Evolutionary conservation across 2,797 vertebrate genomes (phyloP).

Genomic region (Apogon talboti): DNA sequence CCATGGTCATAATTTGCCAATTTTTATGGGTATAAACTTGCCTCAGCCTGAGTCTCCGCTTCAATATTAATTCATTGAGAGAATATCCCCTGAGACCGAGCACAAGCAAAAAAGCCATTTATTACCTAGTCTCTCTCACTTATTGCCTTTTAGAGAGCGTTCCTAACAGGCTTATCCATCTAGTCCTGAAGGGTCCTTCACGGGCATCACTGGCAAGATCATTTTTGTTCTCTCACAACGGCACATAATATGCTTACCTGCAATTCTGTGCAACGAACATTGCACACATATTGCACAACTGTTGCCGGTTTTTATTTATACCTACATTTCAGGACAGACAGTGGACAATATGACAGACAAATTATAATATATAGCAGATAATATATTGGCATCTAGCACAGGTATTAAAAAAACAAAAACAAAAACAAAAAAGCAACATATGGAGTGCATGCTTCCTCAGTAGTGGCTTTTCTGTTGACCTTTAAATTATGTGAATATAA

Average conservation of each 20-base stretch:
- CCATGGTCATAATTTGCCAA: conserved; percentile 80
- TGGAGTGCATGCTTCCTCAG: conserved; percentile 41
- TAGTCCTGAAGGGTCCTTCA: conserved; percentile 72
- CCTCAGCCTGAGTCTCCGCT: conserved; percentile 55
- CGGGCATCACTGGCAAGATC: conserved; percentile 56
- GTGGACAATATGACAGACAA: conserved; percentile 1
- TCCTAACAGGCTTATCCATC: conserved; percentile 78
- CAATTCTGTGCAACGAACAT: conserved; percentile 25
- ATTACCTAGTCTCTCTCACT: conserved; percentile 72
- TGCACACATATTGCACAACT: conserved; percentile 2
- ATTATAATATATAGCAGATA: no score
- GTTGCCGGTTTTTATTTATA: conserved; percentile 20
- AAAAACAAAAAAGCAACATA: conserved; percentile 36
- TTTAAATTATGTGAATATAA: no score
- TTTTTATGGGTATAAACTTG: conserved; percentile 81
- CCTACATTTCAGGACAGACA: not conserved
- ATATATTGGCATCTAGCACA: conserved; percentile 25
- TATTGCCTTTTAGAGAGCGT: conserved; percentile 76
- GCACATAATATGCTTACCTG: conserved; percentile 45
- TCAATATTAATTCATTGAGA: conserved; percentile 82
- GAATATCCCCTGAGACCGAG: conserved; percentile 68
- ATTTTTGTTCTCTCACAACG: conserved; percentile 56
- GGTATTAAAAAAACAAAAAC: conserved; percentile 8
- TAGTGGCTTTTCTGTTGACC: no score
- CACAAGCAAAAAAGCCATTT: conserved; percentile 70